Evolutionary conservation across 2,888 invertebrate genomes (phyloP).

Genomic region (Tigriopus californicus): DNA sequence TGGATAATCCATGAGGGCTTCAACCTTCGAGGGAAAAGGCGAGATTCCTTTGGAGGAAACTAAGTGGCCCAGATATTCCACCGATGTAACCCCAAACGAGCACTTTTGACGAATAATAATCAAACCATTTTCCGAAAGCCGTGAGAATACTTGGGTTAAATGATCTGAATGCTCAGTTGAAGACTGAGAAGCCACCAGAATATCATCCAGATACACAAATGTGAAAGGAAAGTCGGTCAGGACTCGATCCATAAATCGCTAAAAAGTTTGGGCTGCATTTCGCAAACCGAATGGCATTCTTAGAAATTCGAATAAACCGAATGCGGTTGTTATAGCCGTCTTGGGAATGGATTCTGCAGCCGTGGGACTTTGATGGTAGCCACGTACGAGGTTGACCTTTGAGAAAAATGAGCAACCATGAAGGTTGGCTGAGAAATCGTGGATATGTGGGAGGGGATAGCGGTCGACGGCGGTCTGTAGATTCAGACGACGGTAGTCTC

Average conservation of each 20-base stretch:
- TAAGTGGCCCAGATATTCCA: neutral
- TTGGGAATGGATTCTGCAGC: slow-evolving; percentile 24
- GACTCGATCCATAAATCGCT: slow-evolving; percentile 25
- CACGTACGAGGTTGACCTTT: slow-evolving; percentile 22
- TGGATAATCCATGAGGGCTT: too few relatives aligned
- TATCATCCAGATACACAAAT: slow-evolving; percentile 25
- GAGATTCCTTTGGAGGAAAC: too few relatives aligned
- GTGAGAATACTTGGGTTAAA: neutral
- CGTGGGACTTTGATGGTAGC: slow-evolving; percentile 27
- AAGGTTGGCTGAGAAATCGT: slow-evolving; percentile 23
- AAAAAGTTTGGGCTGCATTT: slow-evolving; percentile 28
- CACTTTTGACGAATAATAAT: neutral
- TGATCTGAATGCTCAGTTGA: neutral
- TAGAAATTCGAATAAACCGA: slow-evolving; percentile 25
- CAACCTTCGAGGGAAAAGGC: too few relatives aligned
- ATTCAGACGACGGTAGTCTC: slow-evolving; percentile 26
- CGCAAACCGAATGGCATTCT: slow-evolving; percentile 25
- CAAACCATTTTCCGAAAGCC: neutral
- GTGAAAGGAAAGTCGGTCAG: slow-evolving; percentile 22
- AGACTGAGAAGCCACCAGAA: slow-evolving; percentile 22
- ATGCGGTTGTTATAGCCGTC: slow-evolving; percentile 26
- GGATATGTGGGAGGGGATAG: slow-evolving; percentile 21
- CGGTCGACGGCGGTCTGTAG: slow-evolving; percentile 20
- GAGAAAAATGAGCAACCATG: slow-evolving; percentile 22
- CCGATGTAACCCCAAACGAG: neutral